These are phyloP conservation scores for Paramuricea clavata DNA, from an alignment of 92 coral and sea anemone genomes.

Conservation along the genomic window DNA sequence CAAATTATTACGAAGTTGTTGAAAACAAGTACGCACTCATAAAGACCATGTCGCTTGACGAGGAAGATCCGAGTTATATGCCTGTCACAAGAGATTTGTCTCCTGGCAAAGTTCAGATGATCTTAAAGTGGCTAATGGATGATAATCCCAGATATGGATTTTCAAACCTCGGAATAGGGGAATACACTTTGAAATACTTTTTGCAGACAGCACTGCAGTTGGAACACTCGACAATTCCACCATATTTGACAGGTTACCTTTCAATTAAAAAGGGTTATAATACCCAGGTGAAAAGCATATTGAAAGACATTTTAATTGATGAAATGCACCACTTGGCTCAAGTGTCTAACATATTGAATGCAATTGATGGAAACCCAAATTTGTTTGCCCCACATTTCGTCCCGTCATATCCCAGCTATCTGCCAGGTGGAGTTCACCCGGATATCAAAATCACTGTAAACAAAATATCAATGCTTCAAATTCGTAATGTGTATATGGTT, in stretches of 20 bases:
- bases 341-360: constrained; percentile 83
- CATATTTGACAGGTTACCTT: constrained; percentile 76
- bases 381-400: constrained; percentile 59
- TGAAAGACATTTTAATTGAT: constrained; percentile 64
- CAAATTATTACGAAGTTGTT: constrained; percentile 50
- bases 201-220: constrained; percentile 78
- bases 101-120: constrained; percentile 42
- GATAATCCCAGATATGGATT: constrained; percentile 26
- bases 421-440: constrained; percentile 87
- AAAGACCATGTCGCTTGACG: constrained; percentile 39
- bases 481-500: constrained; percentile 83
- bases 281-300: constrained; percentile 49
- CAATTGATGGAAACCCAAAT: constrained; percentile 78
- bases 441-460: constrained; percentile 73
- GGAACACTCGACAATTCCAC: constrained; percentile 83
- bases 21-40: constrained; percentile 25
- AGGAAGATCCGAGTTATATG: constrained; percentile 48
- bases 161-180: constrained; percentile 11
- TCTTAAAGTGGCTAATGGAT: constrained; percentile 43
- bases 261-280: constrained; percentile 76
- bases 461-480: constrained; percentile 72
- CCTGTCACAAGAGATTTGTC: constrained; percentile 69
- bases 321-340: constrained; percentile 84
- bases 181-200: not conserved
- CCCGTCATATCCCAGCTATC: constrained; percentile 74